These are phyloP conservation scores for Syngnathus floridae DNA, from an alignment of 2,113 vertebrate species.

Conservation along the genomic window DNA sequence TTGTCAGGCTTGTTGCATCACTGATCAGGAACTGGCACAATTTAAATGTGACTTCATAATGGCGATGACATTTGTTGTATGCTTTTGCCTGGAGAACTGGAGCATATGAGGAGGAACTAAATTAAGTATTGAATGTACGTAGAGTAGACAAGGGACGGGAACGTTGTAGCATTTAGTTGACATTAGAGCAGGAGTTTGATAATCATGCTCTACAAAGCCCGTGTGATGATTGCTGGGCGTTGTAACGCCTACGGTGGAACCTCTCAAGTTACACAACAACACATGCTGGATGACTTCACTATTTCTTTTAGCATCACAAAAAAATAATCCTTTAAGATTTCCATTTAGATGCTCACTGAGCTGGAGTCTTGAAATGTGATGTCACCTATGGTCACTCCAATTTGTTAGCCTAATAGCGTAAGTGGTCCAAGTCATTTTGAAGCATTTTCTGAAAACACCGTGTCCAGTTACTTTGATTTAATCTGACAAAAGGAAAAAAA, in stretches of 20 bases:
- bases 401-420: not conserved
- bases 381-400: not conserved
- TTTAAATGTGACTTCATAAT: constrained; percentile 46
- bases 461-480: not conserved
- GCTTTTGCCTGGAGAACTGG: constrained; percentile 48
- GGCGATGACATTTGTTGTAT: constrained; percentile 34
- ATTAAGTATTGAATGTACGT: constrained; percentile 55
- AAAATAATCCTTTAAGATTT: not conserved
- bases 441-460: not conserved
- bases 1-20: constrained; percentile 30
- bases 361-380: not conserved
- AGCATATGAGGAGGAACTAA: constrained; percentile 40
- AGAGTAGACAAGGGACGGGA: constrained; percentile 15
- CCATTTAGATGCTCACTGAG: not conserved
- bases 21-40: constrained; percentile 52
- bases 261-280: not conserved
- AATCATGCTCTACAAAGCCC: constrained; percentile 18
- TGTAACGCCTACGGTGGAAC: not conserved
- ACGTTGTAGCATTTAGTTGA: constrained; percentile 45
- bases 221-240: constrained; percentile 10
- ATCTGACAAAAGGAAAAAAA: not conserved
- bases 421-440: not conserved
- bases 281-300: not conserved
- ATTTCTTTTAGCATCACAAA: not conserved
- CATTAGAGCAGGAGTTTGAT: constrained; percentile 38